Conservation (phyloP, 2,888 invertebrate genomes). For the Agriopis marginaria region DNA sequence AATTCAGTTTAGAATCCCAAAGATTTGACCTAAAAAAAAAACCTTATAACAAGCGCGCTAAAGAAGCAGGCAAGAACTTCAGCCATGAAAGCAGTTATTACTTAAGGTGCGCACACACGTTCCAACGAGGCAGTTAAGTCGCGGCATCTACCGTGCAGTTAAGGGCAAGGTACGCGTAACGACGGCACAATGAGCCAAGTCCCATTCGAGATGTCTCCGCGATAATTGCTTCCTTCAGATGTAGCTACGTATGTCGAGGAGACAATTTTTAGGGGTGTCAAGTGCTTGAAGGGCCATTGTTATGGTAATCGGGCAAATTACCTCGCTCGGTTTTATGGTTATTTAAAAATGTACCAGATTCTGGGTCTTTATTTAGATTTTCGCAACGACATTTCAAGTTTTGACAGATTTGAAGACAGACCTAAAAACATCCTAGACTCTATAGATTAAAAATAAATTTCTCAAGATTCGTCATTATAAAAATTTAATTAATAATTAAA, state of each 20-base stretch:
- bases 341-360: slow-evolving; percentile 24
- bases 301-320: slow-evolving; percentile 50
- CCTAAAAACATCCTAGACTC: too few species aligned
- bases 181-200: slow-evolving; percentile 38
- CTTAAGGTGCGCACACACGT: neutral
- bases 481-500: too few species aligned
- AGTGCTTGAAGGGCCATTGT: slow-evolving; percentile 48
- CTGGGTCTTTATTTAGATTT: too few species aligned
- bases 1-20: too few species aligned
- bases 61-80: too few species aligned
- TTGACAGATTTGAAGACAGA: too few species aligned
- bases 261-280: slow-evolving; percentile 56
- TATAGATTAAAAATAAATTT: too few species aligned
- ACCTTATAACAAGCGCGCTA: too few species aligned
- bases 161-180: slow-evolving; percentile 29
- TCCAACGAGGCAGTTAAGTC: slow-evolving; percentile 2
- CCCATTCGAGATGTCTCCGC: slow-evolving; percentile 48
- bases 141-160: neutral
- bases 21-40: too few species aligned
- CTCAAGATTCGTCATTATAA: too few species aligned
- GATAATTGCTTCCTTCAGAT: slow-evolving; percentile 70
- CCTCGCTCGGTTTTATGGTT: slow-evolving; percentile 15
- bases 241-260: slow-evolving; percentile 45
- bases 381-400: too few species aligned
- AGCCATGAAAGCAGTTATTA: neutral